Evolutionary conservation across 2,888 invertebrate species (phyloP).

Genomic region (Caenorhabditis panamensis): DNA sequence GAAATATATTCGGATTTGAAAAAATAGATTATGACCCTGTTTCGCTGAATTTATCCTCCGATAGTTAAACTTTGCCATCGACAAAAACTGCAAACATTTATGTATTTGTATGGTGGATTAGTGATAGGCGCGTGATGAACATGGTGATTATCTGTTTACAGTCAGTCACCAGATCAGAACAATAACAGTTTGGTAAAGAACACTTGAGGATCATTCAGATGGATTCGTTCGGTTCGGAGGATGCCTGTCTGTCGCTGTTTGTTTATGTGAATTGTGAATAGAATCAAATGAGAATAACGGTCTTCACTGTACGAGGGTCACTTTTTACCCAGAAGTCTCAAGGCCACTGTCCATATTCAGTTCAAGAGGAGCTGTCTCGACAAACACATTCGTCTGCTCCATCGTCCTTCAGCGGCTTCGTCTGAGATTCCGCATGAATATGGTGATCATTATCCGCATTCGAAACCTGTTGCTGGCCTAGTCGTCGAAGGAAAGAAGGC

Average conservation of each 20-base stretch:
- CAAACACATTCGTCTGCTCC: background rate
- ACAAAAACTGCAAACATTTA: slow-evolving; percentile 11
- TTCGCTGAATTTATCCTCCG: slow-evolving; percentile 14
- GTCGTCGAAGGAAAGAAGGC: slow-evolving; percentile 31
- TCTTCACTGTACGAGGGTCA: slow-evolving; percentile 25
- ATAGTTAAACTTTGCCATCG: slow-evolving; percentile 3
- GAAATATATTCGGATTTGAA: background rate
- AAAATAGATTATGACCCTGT: slow-evolving; percentile 45
- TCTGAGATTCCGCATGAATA: slow-evolving; percentile 37
- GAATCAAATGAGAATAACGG: slow-evolving; percentile 26
- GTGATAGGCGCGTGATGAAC: too few relatives aligned
- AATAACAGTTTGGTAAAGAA: slow-evolving; percentile 8
- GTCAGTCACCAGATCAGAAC: slow-evolving; percentile 6
- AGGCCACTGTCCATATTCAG: slow-evolving; percentile 15
- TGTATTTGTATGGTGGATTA: slow-evolving; percentile 15
- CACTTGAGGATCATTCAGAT: background rate
- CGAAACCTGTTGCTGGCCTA: slow-evolving; percentile 54
- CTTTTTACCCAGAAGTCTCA: slow-evolving; percentile 24
- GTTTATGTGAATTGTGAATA: slow-evolving; percentile 49
- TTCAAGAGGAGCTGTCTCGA: slow-evolving; percentile 18
- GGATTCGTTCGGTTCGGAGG: slow-evolving; percentile 18
- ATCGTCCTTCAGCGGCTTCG: slow-evolving; percentile 5
- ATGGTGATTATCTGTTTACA: too few relatives aligned
- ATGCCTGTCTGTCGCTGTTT: slow-evolving; percentile 38
- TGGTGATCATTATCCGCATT: slow-evolving; percentile 52